phyloP scores from a whole-genome alignment of 2,797 vertebrate species.

The Enteromius paludinosus region DNA sequence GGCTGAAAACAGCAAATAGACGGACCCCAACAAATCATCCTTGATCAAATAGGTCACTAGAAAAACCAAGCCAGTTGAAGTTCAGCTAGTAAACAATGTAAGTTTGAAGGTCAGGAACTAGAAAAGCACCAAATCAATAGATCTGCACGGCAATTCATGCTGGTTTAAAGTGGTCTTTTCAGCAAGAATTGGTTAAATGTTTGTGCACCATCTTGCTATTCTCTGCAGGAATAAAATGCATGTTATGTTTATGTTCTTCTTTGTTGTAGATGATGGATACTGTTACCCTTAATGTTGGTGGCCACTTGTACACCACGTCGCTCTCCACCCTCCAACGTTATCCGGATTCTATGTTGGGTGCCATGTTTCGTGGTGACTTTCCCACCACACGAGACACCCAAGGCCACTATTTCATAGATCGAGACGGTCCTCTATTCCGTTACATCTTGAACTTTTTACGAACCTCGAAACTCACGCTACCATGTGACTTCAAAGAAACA shows the following conservation, averaged over 20 bases:
- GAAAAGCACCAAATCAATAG: not conserved
- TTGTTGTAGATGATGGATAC: constrained; percentile 83
- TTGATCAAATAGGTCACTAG: too few species aligned
- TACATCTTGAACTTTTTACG: constrained; percentile 88
- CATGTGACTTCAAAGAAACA: constrained; percentile 87
- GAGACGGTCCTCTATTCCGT: constrained; percentile 87
- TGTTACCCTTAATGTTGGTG: constrained; percentile 88
- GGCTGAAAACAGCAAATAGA: not conserved
- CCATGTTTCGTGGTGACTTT: constrained; percentile 88
- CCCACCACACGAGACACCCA: constrained; percentile 85
- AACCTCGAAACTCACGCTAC: constrained; percentile 86
- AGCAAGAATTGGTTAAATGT: not conserved
- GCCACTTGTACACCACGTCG: constrained; percentile 87
- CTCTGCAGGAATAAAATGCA: not conserved
- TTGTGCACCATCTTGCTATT: not conserved
- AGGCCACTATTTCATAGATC: constrained; percentile 89
- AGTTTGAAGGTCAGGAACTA: not conserved
- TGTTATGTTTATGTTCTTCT: not conserved
- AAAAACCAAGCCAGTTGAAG: not conserved
- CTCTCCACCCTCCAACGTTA: constrained; percentile 85
- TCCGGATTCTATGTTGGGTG: constrained; percentile 88
- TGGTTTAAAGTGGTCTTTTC: not conserved
- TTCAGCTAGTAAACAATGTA: not conserved
- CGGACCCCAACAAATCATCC: not conserved
- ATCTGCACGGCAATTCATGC: not conserved